Conservation (phyloP, 2,888 invertebrate species). For the Omphaloscelis lunosa region DNA sequence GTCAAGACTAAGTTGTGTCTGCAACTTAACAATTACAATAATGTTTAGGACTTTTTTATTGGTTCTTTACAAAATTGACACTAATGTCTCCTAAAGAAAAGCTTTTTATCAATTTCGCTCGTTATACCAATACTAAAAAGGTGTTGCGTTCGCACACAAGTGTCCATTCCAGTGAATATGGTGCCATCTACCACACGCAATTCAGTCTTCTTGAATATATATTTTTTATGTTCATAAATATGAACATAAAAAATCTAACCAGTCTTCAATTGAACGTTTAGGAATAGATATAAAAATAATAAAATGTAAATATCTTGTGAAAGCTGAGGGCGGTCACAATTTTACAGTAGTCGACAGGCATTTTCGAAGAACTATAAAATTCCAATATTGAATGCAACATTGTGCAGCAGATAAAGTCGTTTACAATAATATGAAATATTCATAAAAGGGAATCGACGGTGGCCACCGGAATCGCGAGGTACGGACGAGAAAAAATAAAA, state of each 20-base stretch:
- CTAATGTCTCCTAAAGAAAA: constrained; percentile 19
- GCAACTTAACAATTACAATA: neutral
- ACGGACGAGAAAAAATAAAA: constrained; percentile 76
- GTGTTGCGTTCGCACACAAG: constrained; percentile 17
- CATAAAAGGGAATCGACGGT: constrained; percentile 83
- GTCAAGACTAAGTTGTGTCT: neutral
- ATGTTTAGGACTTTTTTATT: constrained; percentile 7
- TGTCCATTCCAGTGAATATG: constrained; percentile 35
- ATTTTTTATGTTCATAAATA: too few relatives aligned
- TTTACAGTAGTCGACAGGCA: constrained; percentile 72
- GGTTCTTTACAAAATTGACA: constrained; percentile 19
- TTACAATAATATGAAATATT: constrained; percentile 89
- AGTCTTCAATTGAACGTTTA: constrained; percentile 52
- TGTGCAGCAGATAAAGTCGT: constrained; percentile 85
- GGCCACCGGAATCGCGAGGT: constrained; percentile 79
- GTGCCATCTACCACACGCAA: constrained; percentile 28
- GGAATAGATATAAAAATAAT: constrained; percentile 62
- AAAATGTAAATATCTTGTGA: constrained; percentile 57
- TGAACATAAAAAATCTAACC: constrained; percentile 48
- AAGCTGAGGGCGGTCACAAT: constrained; percentile 68
- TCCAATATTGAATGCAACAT: constrained; percentile 83
- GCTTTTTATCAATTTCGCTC: constrained; percentile 25
- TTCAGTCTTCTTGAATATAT: too few relatives aligned
- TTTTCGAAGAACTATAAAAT: constrained; percentile 82
- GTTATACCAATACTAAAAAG: constrained; percentile 30